Evolutionary conservation across 2,888 invertebrate genomes (phyloP).

Genomic region (Trachelus stipa): DNA sequence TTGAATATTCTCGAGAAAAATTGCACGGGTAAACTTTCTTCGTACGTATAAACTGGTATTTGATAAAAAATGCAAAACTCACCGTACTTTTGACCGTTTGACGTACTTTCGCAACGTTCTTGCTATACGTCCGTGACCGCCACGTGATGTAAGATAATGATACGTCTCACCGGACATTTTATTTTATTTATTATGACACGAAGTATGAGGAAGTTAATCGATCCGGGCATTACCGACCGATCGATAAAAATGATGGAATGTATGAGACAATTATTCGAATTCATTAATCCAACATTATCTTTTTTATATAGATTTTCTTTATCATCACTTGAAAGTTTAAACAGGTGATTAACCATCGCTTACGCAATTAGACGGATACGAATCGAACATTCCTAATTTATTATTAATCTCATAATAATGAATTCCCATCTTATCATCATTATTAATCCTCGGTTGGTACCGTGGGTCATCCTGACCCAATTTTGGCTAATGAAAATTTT

Average conservation of each 20-base stretch:
- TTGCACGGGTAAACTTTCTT: not conserved
- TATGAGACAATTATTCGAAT: not conserved
- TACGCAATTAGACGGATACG: not conserved
- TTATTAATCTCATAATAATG: not conserved
- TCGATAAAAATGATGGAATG: not conserved
- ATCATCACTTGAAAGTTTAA: not conserved
- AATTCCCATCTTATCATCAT: too few species aligned
- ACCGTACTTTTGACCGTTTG: too few species aligned
- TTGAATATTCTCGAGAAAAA: not conserved
- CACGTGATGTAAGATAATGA: slow-evolving; percentile 6
- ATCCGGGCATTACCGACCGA: not conserved
- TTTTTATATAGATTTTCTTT: not conserved
- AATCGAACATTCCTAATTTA: not conserved
- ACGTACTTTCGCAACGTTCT: not conserved
- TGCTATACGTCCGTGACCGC: slow-evolving; percentile 9
- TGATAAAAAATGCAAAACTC: not conserved
- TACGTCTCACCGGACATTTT: not conserved
- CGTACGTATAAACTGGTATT: not conserved
- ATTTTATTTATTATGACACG: not conserved
- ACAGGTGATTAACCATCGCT: not conserved
- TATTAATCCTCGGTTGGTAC: too few species aligned
- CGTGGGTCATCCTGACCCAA: not conserved
- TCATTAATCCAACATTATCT: not conserved
- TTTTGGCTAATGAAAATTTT: not conserved
- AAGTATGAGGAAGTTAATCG: not conserved